Conservation (phyloP, 2,888 invertebrate genomes). For the Julus scanicus region DNA sequence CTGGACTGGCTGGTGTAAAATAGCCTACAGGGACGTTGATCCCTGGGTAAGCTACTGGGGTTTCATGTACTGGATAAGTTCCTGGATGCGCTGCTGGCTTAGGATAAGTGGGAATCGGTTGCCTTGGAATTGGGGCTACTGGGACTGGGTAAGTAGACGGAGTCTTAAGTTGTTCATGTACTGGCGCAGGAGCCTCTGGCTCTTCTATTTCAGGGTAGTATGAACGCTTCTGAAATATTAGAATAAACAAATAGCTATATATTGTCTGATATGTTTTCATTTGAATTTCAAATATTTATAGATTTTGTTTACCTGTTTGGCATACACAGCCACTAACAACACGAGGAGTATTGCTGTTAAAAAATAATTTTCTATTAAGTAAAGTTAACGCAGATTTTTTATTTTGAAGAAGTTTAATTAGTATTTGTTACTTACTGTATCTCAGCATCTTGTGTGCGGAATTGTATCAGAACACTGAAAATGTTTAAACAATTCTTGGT, state of each 20-base stretch:
- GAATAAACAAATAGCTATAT: neutral
- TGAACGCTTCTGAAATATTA: neutral
- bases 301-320: neutral
- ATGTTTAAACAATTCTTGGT: neutral
- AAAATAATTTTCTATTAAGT: neutral
- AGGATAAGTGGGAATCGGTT: neutral
- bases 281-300: neutral
- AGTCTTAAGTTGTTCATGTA: neutral
- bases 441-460: slow-evolving; percentile 11
- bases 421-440: slow-evolving; percentile 5
- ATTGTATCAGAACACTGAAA: slow-evolving; percentile 17
- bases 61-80: too few relatives aligned
- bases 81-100: neutral
- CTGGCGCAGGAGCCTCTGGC: neutral
- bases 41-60: neutral
- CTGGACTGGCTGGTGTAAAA: neutral
- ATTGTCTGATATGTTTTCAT: neutral
- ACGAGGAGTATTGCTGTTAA: neutral
- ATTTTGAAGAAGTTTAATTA: neutral
- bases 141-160: neutral
- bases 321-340: neutral
- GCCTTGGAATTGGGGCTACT: slow-evolving; percentile 29
- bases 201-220: slow-evolving; percentile 19
- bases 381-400: neutral
- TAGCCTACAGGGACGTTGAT: neutral